These are phyloP conservation scores for Oxyura jamaicensis DNA, from an alignment of 2,113 vertebrate genomes.

Conservation along the genomic window DNA sequence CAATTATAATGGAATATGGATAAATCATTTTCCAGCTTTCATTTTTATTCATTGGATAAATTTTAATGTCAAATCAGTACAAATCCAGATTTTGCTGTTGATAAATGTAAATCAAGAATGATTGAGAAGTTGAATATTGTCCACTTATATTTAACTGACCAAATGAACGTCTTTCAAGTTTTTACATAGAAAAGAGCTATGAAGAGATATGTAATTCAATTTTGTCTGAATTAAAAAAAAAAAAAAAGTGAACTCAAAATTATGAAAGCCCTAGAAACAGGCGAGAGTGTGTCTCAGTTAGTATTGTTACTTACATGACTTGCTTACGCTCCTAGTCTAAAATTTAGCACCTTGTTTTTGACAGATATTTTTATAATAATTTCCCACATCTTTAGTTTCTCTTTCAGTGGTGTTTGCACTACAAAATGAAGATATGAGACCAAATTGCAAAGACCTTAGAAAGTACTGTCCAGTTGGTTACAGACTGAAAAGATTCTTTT, in stretches of 20 bases:
- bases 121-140: neutral
- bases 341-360: neutral
- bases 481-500: neutral
- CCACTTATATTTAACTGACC: neutral
- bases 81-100: neutral
- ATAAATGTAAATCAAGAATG: neutral
- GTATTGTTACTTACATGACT: neutral
- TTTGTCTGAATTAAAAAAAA: neutral
- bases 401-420: neutral
- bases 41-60: neutral
- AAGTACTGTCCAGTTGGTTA: neutral
- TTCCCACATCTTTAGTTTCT: neutral
- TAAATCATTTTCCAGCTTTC: neutral
- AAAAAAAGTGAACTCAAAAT: neutral
- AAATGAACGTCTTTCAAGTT: neutral
- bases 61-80: neutral
- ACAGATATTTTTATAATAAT: neutral
- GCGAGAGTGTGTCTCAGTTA: neutral
- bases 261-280: neutral
- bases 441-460: neutral
- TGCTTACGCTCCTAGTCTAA: neutral
- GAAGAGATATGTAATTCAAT: neutral
- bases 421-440: neutral
- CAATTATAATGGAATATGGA: neutral
- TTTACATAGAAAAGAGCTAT: neutral